Conservation (phyloP, 35 echinoderm and acorn worm genomes). For the Patiria miniata region DNA sequence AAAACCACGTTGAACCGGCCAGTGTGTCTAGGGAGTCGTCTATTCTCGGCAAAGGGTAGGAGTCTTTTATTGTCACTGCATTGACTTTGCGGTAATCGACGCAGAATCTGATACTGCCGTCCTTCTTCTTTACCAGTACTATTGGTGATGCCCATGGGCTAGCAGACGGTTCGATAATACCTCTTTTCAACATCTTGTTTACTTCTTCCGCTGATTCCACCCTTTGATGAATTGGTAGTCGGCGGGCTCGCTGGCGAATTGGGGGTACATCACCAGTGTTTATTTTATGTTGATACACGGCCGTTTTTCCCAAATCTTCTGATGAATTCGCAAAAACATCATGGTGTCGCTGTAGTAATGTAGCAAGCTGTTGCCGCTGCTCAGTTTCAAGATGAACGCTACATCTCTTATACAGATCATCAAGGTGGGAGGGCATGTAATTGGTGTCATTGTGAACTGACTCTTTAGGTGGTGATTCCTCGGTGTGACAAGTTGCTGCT, state of each 20-base stretch:
- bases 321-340: conserved; percentile 28
- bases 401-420: background rate
- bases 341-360: background rate
- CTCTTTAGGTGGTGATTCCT: too few species aligned
- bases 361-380: background rate
- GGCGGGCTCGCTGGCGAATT: conserved; percentile 19
- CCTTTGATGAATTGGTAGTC: conserved; percentile 13
- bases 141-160: conserved; percentile 48
- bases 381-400: background rate
- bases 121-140: conserved; percentile 43
- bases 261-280: conserved; percentile 36
- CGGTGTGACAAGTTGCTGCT: too few species aligned
- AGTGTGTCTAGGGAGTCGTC: conserved; percentile 52
- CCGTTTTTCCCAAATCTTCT: conserved; percentile 44
- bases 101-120: conserved; percentile 31
- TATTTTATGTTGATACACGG: conserved; percentile 26
- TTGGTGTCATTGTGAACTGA: background rate
- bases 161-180: conserved; percentile 48
- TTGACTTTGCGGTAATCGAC: conserved; percentile 54
- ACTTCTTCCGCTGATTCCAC: background rate
- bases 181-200: conserved; percentile 12
- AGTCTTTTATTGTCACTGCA: conserved; percentile 49
- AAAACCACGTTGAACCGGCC: conserved; percentile 32
- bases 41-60: conserved; percentile 45
- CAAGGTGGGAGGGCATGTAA: background rate